Evolutionary conservation across 2,797 vertebrate genomes (phyloP), one percentile per base, ranked within the genome.

Genomic region (Halcyon badia): DNA sequence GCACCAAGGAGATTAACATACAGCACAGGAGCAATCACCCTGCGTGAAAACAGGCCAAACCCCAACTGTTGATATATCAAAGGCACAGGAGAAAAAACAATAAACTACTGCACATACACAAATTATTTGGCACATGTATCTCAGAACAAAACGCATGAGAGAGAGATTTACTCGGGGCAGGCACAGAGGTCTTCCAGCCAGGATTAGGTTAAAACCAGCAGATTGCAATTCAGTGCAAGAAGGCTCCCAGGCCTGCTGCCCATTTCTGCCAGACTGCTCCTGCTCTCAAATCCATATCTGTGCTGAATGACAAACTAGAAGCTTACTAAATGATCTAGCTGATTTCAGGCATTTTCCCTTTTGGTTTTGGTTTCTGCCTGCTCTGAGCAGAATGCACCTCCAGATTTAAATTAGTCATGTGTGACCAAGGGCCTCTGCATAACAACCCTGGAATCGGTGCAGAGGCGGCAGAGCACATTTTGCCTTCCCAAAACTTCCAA

Each of bases 361-460:
- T 64, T 12, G n/a, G 48, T 39, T 65, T 64, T 12, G n/a, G 48
- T 22, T 77, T 70, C 35, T 21, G 71, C 33, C 60, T 57, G 44
- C 0, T 5, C 65, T 81, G 54, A 83, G 71, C 60, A 78, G 61
- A 92, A 64, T 44, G 46, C 8, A 71, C 48, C 33, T 19, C 61
- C 51, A 65, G 25, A 52, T 41, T 91, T 7, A 48, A 61, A 78
- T 24, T 10, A 75, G 28, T 8, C 20, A 18, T 2, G 5, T 13
- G 24, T 28, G 66, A 76, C 18, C 0, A 0, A 56, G 6, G 31
- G 42, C 14, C 35, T n/a, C 42, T 15, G 14, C 13, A 2, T 22
- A 31, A 25, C 28, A 61, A 5, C 60, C 26, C 31, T 10, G 18
- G 20, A 10, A 12, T 31, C 11, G 2, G 16, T 0, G 11, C 7